Conservation (phyloP, 2,113 vertebrate genomes). For the Athene cunicularia region DNA sequence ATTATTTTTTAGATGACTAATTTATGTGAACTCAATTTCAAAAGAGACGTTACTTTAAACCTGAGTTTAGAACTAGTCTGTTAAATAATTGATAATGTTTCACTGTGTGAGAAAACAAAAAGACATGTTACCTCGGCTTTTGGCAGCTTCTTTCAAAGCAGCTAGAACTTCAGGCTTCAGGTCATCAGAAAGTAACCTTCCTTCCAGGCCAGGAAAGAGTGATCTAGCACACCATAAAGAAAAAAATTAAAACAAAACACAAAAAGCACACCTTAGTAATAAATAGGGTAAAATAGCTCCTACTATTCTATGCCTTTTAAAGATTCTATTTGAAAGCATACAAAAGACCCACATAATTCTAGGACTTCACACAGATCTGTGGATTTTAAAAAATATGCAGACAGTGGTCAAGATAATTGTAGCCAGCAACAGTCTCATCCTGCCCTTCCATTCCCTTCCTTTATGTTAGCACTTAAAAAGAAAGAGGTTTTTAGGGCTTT, state of each 20-base stretch:
- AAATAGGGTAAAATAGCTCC: background rate
- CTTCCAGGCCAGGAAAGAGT: conserved; percentile 93
- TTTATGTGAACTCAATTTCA: background rate
- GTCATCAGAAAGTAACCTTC: conserved; percentile 87
- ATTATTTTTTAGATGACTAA: background rate
- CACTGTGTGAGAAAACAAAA: background rate
- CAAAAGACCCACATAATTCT: background rate
- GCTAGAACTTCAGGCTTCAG: conserved; percentile 86
- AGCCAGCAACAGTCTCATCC: background rate
- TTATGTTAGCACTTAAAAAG: background rate
- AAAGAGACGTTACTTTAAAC: background rate
- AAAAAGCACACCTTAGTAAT: background rate
- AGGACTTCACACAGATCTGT: background rate
- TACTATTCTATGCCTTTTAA: background rate
- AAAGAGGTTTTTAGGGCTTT: background rate
- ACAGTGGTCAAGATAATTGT: background rate
- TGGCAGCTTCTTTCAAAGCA: conserved; percentile 90
- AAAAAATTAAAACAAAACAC: background rate
- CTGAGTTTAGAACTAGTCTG: background rate
- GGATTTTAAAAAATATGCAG: background rate
- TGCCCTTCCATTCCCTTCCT: background rate
- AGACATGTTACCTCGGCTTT: conserved; percentile 89
- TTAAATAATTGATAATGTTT: background rate
- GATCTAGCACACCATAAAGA: conserved; percentile 78
- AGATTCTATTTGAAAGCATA: background rate